These are phyloP conservation scores for Amphipoea oculea DNA, from an alignment of 2,888 invertebrate genomes.

Conservation along the genomic window DNA sequence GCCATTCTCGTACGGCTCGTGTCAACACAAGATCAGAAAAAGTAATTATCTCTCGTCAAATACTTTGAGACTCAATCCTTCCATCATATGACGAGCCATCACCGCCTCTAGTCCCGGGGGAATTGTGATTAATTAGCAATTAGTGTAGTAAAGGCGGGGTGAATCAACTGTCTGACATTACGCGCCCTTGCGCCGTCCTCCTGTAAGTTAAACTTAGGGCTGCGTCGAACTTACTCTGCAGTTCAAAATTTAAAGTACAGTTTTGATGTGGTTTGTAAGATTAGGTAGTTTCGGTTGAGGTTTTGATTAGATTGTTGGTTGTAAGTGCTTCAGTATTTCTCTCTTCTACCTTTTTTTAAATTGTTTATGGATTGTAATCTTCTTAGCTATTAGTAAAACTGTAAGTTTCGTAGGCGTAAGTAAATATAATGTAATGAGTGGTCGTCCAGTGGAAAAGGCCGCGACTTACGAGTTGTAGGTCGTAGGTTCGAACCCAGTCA, in stretches of 20 bases:
- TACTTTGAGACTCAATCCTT: conserved; percentile 42
- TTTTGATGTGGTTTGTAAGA: not conserved
- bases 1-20: not conserved
- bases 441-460: too few relatives aligned
- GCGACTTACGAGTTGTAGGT: too few relatives aligned
- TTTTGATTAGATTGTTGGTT: conserved; percentile 3
- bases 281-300: not conserved
- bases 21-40: conserved; percentile 19
- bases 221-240: conserved; percentile 35
- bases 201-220: conserved; percentile 65
- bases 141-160: conserved; percentile 78
- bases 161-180: conserved; percentile 86
- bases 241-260: conserved; percentile 2
- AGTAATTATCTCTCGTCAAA: conserved; percentile 31
- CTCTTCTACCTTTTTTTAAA: not conserved
- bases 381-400: not conserved
- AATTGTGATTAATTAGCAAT: conserved; percentile 78
- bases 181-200: conserved; percentile 79
- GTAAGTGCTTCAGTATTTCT: not conserved
- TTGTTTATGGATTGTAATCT: not conserved
- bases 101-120: conserved; percentile 58
- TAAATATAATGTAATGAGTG: too few relatives aligned
- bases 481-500: too few relatives aligned
- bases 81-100: conserved; percentile 37
- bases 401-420: not conserved